Conservation (phyloP, 2,888 invertebrate species). For the Brachypalpus laphriformis region DNA sequence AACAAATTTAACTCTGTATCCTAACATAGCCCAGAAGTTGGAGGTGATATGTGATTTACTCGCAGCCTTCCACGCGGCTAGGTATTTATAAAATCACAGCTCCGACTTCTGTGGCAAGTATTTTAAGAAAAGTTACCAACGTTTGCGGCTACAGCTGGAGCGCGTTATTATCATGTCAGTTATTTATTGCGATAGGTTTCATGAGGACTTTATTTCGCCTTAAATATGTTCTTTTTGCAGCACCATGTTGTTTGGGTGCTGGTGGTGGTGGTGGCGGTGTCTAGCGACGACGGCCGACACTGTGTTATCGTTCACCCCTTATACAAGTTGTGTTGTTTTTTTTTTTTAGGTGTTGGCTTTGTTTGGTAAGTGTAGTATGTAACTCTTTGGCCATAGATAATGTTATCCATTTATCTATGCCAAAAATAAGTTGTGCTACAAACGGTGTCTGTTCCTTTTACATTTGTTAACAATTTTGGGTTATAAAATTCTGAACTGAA, state of each 20-base stretch:
- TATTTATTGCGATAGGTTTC: slow-evolving; percentile 35
- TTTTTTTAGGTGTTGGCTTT: slow-evolving; percentile 10
- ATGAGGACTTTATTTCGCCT: slow-evolving; percentile 50
- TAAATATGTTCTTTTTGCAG: slow-evolving; percentile 6
- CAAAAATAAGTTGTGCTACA: slow-evolving; percentile 48
- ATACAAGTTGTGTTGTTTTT: neutral
- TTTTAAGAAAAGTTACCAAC: slow-evolving; percentile 34
- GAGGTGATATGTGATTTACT: neutral
- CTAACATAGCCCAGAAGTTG: no score
- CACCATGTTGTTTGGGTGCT: neutral
- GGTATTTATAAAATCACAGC: slow-evolving; percentile 24
- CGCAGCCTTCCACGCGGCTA: neutral
- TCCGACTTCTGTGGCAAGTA: slow-evolving; percentile 24
- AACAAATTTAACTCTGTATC: no score
- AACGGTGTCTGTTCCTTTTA: neutral
- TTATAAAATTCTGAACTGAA: slow-evolving; percentile 5
- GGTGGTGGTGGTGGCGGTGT: neutral
- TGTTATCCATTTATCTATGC: slow-evolving; percentile 56
- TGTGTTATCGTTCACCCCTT: neutral
- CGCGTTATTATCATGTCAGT: slow-evolving; percentile 55
- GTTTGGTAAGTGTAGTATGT: slow-evolving; percentile 8
- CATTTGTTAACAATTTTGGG: slow-evolving; percentile 18
- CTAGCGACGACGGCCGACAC: neutral
- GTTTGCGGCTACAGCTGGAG: slow-evolving; percentile 2
- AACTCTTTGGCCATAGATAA: slow-evolving; percentile 35